Evolutionary conservation across 2,113 vertebrate genomes (phyloP).

Genomic region (Lepus americanus): DNA sequence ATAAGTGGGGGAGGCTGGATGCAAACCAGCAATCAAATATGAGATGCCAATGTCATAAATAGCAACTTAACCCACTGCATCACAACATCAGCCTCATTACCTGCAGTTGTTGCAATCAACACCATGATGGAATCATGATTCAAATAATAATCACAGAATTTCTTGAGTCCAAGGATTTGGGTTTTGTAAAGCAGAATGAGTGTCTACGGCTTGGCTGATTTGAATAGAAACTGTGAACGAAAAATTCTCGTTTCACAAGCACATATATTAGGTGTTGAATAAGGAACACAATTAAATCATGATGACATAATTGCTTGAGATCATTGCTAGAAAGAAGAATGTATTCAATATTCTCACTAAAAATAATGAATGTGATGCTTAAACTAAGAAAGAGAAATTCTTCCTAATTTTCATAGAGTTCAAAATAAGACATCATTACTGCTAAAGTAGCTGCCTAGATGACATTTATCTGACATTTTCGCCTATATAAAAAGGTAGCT

Average conservation of each 20-base stretch:
- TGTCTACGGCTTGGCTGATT: neutral
- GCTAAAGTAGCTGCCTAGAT: conserved; percentile 24
- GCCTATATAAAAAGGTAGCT: conserved; percentile 15
- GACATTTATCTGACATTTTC: conserved; percentile 73
- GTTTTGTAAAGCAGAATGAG: neutral
- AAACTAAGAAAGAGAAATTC: conserved; percentile 37
- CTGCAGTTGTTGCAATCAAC: conserved; percentile 28
- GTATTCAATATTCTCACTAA: conserved; percentile 26
- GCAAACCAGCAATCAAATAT: too few relatives aligned
- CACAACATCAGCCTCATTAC: neutral
- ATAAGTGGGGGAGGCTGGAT: too few relatives aligned
- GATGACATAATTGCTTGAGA: conserved; percentile 26
- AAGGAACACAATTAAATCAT: neutral
- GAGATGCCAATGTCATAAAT: too few relatives aligned
- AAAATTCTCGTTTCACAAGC: neutral
- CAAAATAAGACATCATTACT: conserved; percentile 48
- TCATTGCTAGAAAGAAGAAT: conserved; percentile 34
- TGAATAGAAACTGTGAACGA: neutral
- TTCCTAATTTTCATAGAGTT: conserved; percentile 47
- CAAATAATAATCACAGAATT: neutral
- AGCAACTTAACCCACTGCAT: too few relatives aligned
- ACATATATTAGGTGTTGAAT: conserved; percentile 14
- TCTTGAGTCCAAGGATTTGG: conserved; percentile 8
- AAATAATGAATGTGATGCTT: neutral
- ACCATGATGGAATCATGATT: conserved; percentile 16